These are phyloP conservation scores for Diorhabda sublineata DNA, from an alignment of 1,140 invertebrate species.

Conservation along the genomic window DNA sequence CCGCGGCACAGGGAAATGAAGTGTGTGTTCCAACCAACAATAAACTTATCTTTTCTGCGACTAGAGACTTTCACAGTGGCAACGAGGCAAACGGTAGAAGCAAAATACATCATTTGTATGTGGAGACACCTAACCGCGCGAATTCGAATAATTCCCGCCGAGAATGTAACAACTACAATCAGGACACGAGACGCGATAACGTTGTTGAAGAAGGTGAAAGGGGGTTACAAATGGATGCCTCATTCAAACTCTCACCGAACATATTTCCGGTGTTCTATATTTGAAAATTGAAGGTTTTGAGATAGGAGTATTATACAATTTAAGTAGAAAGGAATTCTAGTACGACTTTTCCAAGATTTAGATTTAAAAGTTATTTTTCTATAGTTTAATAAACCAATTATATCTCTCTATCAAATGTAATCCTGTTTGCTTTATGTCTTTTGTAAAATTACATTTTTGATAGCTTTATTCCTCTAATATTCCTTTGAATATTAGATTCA, in stretches of 20 bases:
- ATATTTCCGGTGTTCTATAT: conserved; percentile 1
- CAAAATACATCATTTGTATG: conserved; percentile 42
- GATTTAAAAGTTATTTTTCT: too few relatives aligned
- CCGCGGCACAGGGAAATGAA: conserved; percentile 39
- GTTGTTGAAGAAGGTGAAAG: neutral
- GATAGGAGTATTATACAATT: neutral
- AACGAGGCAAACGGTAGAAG: conserved; percentile 9
- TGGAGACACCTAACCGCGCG: conserved; percentile 16
- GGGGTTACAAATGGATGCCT: conserved; percentile 1
- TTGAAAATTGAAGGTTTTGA: neutral
- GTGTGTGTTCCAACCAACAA: conserved; percentile 42
- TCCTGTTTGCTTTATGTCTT: too few relatives aligned
- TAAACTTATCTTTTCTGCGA: conserved; percentile 42
- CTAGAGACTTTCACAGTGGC: conserved; percentile 35
- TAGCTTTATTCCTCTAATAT: too few relatives aligned
- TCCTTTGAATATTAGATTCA: too few relatives aligned
- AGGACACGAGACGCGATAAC: conserved; percentile 1
- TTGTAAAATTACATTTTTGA: too few relatives aligned
- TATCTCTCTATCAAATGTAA: too few relatives aligned
- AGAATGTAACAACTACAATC: neutral
- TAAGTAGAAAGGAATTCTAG: too few relatives aligned
- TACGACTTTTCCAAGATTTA: too few relatives aligned
- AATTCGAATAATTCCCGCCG: conserved; percentile 15
- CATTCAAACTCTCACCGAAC: conserved; percentile 1
- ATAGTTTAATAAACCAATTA: too few relatives aligned